Base-by-base conservation (phyloP, 2,797 vertebrate genomes). In the Hydrophis major region DNA sequence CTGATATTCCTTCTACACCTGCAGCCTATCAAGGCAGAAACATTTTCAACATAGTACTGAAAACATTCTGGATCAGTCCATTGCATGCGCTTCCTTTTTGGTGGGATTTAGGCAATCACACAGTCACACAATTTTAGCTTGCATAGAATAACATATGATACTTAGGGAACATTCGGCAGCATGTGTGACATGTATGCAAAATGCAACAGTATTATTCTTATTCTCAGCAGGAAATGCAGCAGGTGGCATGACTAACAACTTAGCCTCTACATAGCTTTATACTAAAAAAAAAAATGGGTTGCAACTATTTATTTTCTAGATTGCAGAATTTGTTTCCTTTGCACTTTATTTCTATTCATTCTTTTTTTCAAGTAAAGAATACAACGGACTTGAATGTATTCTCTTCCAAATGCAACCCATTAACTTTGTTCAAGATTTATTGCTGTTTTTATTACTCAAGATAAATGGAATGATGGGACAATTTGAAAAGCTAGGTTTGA, bases 401-500 rank as follows among this genome's bases (percentile, higher is more conserved):
- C n/a, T 90, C 14, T 66, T 56, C 53, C 53, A 66, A 50, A 86
- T 6, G 22, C 90, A 90, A 2, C 2, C 28, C 42, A 42, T 42
- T 86, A 69, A 20, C 13, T 14, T 42, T 50, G n/a, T 60, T 91
- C n/a, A 74, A 86, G 90, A 91, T 89, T 91, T 86, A 63, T n/a
- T 91, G 47, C 20, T 57, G 47, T 89, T 66, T 74, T 86, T 60
- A 83, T 63, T 89, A 66, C 83, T 91, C n/a, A 16, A 27, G 47
- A 89, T 63, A 86, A 89, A 86, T 91, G 90, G 37, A 59, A 60
- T 47, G 74, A 47, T 28, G 56, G 63, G 42, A 22, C 32, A 60
- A 90, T 50, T 78, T 57, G 59, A 60, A 93, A 93, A 86, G 69
- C 86, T 14, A 57, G 50, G 20, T 63, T 55, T 93, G 87, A 93